phyloP scores from a whole-genome alignment of 2,797 vertebrate genomes.

The Lepus oiostolus region DNA sequence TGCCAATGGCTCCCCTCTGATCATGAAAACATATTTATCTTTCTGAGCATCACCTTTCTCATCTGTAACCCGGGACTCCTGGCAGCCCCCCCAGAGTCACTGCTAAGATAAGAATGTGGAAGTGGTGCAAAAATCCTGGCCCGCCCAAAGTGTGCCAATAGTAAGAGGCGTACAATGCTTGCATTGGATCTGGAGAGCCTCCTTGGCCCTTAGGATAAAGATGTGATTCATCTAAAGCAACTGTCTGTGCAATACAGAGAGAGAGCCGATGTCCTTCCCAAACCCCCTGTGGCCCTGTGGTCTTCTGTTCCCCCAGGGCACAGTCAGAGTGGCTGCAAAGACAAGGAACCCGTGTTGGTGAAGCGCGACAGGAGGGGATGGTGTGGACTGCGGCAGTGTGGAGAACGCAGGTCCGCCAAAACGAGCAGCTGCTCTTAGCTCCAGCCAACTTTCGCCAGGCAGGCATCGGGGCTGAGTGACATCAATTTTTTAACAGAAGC shows the following conservation, averaged over 20 bases:
- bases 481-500: conserved; percentile 39
- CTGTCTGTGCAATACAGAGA: not conserved
- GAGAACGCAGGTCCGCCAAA: not conserved
- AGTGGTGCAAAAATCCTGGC: not conserved
- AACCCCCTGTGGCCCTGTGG: no score
- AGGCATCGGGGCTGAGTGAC: not conserved
- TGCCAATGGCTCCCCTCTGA: not conserved
- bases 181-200: not conserved
- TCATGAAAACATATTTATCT: not conserved
- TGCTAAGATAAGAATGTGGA: not conserved
- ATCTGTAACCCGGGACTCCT: not conserved
- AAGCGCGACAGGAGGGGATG: not conserved
- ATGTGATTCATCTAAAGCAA: not conserved
- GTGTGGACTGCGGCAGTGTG: not conserved
- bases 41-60: not conserved
- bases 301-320: not conserved
- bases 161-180: not conserved
- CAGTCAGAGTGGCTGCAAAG: not conserved
- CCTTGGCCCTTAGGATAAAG: not conserved
- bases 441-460: not conserved
- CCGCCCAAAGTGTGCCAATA: not conserved
- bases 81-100: not conserved
- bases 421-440: not conserved
- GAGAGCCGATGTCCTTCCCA: not conserved
- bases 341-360: not conserved